Percentiles rank a stretch among this genome's conserved stretches.
Evolutionary conservation across 2,888 invertebrate species (phyloP).

Genomic region (Andrena camellia): DNA sequence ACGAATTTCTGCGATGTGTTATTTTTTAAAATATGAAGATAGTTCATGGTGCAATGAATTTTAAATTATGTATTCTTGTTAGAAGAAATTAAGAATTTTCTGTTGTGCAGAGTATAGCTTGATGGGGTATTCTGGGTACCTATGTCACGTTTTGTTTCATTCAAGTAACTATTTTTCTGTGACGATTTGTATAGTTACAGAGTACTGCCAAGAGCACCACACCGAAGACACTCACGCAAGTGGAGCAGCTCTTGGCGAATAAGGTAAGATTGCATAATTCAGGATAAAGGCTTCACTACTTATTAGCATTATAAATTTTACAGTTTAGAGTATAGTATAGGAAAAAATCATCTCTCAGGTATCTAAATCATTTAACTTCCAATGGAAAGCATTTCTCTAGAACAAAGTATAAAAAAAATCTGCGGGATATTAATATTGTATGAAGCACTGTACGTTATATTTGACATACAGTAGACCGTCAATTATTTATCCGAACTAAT

Average conservation of each 20-base stretch:
- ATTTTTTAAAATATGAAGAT: too few relatives aligned
- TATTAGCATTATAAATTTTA: too few relatives aligned
- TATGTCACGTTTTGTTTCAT: neutral
- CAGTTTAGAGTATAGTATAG: too few relatives aligned
- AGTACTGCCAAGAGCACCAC: conserved; percentile 69
- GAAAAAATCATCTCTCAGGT: too few relatives aligned
- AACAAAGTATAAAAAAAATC: neutral
- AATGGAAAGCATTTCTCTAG: neutral
- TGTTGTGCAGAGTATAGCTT: neutral
- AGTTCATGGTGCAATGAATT: neutral
- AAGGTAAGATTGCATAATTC: conserved; percentile 73
- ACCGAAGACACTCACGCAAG: conserved; percentile 81
- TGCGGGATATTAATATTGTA: neutral
- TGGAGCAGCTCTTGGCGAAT: conserved; percentile 81
- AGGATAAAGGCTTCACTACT: neutral
- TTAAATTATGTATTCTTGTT: neutral
- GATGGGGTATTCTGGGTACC: neutral
- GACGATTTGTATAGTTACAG: conserved; percentile 74
- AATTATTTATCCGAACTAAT: too few relatives aligned
- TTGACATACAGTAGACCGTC: too few relatives aligned
- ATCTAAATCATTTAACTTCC: neutral
- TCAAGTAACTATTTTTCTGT: neutral
- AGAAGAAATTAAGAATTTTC: neutral
- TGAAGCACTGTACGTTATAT: neutral
- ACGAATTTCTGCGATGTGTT: too few relatives aligned